Evolutionary conservation across 2,113 vertebrate species (phyloP), one percentile per base, ranked within the genome.

Genomic region (Syrrhaptes paradoxus): DNA sequence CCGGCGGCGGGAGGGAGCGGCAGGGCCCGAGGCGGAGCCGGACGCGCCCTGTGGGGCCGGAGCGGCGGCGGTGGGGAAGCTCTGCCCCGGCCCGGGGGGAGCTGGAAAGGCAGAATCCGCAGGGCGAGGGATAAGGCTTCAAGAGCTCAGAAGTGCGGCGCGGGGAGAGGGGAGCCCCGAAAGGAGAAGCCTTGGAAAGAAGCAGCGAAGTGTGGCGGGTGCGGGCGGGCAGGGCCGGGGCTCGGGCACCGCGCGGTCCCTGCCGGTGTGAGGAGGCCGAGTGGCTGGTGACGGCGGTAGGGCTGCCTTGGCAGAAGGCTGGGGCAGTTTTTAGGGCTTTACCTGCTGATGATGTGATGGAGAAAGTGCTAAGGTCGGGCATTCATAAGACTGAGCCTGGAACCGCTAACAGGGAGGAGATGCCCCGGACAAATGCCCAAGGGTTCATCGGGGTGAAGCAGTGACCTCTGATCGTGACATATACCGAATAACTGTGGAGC

Each of bases 221-320:
- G n/a, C 11, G 51, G 15, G 51, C 5, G 32, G 17, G 29, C 10
- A 28, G 38, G 21, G 5, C 5, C 13, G 6, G 71, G 25, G 1
- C 18, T 26, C 9, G 9, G 59, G 49, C 31, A 21, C 24, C 34
- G 3, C 6, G 1, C 13, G 6, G 41, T 17, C 16, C 11, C 32
- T 31, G 5, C 8, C 32, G 25, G 58, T 13, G 3, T 5, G 28
- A 19, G 65, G 66, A 12, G 32, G 45, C 6, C 4, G 3, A 38
- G n/a, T 1, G 59, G 28, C 28, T 26, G 16, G 8, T 8, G 4
- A 0, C 0, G 11, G 32, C 12, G 11, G 13, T 17, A 21, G 57
- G 34, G 10, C 26, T 67, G 71, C 28, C 31, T 55, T 41, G 32
- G 18, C 25, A 43, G 65, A n/a, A 22, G 49, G 28, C 17, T 18